Evolutionary conservation across 1,140 invertebrate species (phyloP).

Genomic region (Zelostemma sp.): DNA sequence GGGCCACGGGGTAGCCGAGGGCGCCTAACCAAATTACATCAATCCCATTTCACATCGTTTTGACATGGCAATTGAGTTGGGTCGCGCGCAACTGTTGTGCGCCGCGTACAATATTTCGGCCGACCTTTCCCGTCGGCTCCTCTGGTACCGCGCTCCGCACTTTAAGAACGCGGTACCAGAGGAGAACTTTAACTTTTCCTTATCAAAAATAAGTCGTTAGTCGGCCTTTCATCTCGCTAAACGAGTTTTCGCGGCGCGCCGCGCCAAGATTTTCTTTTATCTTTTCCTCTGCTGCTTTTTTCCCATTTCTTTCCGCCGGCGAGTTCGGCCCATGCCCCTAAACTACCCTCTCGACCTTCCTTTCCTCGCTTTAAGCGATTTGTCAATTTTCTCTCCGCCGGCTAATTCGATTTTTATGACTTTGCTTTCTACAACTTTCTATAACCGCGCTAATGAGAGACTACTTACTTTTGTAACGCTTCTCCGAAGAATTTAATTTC

Average conservation of each 20-base stretch:
- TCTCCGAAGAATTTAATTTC: neutral
- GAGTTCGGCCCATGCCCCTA: neutral
- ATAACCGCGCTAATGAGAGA: neutral
- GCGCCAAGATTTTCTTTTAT: constrained; percentile 54
- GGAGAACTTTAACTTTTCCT: constrained; percentile 68
- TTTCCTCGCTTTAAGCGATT: constrained; percentile 67
- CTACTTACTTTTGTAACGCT: constrained; percentile 8
- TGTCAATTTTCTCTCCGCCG: constrained; percentile 63
- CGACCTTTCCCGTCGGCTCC: constrained; percentile 27
- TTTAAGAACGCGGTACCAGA: constrained; percentile 19
- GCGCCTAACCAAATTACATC: constrained; percentile 70
- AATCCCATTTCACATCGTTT: constrained; percentile 71
- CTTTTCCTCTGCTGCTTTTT: constrained; percentile 16
- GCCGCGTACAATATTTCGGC: constrained; percentile 30
- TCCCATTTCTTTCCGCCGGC: constrained; percentile 10
- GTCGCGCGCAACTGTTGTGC: constrained; percentile 64
- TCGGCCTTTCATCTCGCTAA: constrained; percentile 69
- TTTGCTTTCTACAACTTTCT: constrained; percentile 10
- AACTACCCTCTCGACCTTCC: neutral
- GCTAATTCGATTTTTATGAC: constrained; percentile 61
- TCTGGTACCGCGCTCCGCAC: constrained; percentile 12
- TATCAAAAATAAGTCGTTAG: constrained; percentile 72
- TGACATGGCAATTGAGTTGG: constrained; percentile 68
- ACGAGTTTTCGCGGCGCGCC: constrained; percentile 68
- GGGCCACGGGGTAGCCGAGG: constrained; percentile 23